Percentiles rank a stretch among this genome's conserved stretches.
phyloP scores from a whole-genome alignment of 2,113 vertebrate genomes.

The Choloepus hoffmanni region DNA sequence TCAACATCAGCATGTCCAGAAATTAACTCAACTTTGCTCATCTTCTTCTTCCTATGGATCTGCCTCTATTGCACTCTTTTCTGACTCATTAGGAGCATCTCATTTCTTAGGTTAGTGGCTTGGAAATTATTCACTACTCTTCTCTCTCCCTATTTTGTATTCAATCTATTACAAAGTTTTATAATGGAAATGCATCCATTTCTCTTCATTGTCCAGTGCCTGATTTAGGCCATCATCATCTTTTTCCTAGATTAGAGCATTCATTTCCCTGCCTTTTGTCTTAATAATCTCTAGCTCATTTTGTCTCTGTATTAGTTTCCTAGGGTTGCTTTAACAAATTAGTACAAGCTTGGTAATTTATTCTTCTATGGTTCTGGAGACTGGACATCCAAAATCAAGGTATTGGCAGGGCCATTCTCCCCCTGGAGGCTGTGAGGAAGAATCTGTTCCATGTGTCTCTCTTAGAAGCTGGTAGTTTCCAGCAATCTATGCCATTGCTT shows the following conservation, averaged over 20 bases:
- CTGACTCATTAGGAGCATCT: conserved; percentile 10
- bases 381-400: no score
- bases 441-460: no score
- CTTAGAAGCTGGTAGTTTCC: no score
- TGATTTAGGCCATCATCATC: conserved; percentile 34
- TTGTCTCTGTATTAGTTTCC: no score
- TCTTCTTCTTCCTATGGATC: neutral
- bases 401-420: no score
- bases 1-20: neutral
- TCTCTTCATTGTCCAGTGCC: neutral
- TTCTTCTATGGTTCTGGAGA: no score
- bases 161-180: conserved; percentile 26
- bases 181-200: neutral
- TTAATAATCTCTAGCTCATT: neutral
- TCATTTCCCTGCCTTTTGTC: neutral
- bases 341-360: no score
- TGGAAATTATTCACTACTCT: neutral
- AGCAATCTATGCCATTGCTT: no score
- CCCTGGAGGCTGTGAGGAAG: no score
- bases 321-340: neutral
- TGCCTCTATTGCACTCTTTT: neutral
- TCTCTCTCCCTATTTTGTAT: neutral
- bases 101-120: conserved; percentile 15
- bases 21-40: neutral
- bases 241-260: neutral